Evolutionary conservation across 2,797 vertebrate genomes (phyloP), one percentile per base, ranked within the genome.

Genomic region (Heterohyrax brucei): DNA sequence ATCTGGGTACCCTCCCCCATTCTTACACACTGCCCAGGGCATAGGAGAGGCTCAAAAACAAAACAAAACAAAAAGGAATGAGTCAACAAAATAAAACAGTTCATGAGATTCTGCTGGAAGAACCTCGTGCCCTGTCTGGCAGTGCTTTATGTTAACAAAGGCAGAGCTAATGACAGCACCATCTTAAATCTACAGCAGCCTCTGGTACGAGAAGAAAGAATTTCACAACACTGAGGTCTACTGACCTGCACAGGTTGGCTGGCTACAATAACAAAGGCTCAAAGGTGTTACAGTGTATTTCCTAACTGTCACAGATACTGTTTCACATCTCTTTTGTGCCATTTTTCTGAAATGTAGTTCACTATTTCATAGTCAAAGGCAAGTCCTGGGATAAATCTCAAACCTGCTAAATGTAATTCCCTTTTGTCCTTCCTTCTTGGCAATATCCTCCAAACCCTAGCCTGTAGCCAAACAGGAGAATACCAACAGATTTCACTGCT

Each of bases 211-310:
- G 46, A 76, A 14, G 68, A 44, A 44, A 30, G 61, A 24, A 33
- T 10, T 56, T 64, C 44, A 44, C 30, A 93, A 10, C 2, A 1
- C 0, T 0, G 0, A 26, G 59, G n/a, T 46, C 7, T 39, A 53
- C 33, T 62, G 48, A 13, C 0, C 7, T n/a, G 7, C 13, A 5
- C 5, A 12, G 24, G 3, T 28, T 72, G 8, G 28, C 9, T 48
- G n/a, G 28, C 72, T 6, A 13, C 26, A 44, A 76, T 8, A n/a
- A 61, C 12, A 76, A 21, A 56, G 0, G 22, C 10, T 1, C 61
- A 5, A 2, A 28, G 64, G 14, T 19, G 22, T 59, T 39, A 33
- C 0, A 1, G 50, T 10, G 2, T 4, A 59, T 68, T 46, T 89
- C 53, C 50, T 14, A 21, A 33, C 2, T 13, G 7, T 26, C 26